Percentiles rank a stretch among this genome's conserved stretches.
phyloP scores from a whole-genome alignment of 1,140 invertebrate species.

The Polypedilum pembai region DNA sequence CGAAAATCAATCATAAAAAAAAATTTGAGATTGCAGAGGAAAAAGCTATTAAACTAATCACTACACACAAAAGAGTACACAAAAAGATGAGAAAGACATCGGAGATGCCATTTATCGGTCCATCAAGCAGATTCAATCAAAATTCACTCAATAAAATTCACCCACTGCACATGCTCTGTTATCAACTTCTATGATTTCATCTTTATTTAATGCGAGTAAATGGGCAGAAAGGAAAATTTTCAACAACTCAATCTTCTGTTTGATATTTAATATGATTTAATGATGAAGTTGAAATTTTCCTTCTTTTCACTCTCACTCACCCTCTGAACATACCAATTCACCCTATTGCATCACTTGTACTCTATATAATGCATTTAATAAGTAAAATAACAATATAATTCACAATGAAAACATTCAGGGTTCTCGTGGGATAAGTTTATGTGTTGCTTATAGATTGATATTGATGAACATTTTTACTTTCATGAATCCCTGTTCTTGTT shows the following conservation, averaged over 20 bases:
- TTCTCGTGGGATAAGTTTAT: neutral
- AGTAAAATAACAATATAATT: conserved; percentile 21
- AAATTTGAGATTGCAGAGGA: neutral
- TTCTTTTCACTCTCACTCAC: neutral
- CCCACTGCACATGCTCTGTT: conserved; percentile 22
- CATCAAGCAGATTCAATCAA: conserved; percentile 18
- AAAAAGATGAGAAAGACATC: neutral
- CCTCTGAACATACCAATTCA: neutral
- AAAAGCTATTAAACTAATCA: conserved; percentile 19
- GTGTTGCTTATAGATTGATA: neutral
- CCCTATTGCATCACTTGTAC: neutral
- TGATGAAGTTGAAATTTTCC: neutral
- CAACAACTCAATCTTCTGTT: neutral
- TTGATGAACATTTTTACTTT: neutral
- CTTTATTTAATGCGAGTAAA: neutral
- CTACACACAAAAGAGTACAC: neutral
- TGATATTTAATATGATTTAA: conserved; percentile 26
- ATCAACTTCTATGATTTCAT: neutral
- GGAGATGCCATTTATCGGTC: neutral
- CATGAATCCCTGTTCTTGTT: too few species aligned
- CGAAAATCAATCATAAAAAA: conserved; percentile 19
- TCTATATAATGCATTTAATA: neutral
- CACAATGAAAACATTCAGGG: conserved; percentile 23
- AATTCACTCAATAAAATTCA: conserved; percentile 9
- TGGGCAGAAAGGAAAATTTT: neutral